A percentile compares a stretch with the other conserved stretches of the same genome.
phyloP scores from a whole-genome alignment of 2,113 vertebrate species.

The Nesospiza acunhae region DNA sequence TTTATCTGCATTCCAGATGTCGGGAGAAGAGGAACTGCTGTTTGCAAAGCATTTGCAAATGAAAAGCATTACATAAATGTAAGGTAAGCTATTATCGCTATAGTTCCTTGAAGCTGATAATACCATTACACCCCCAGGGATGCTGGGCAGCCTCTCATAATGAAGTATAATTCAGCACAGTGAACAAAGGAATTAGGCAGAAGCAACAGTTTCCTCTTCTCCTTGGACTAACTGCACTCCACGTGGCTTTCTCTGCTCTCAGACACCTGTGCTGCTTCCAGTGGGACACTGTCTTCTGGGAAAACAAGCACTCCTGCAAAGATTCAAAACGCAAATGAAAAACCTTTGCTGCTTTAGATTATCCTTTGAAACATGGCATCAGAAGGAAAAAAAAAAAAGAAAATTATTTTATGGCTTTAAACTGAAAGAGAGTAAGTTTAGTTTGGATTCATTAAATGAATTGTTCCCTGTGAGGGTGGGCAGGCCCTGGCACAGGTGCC shows the following conservation, averaged over 20 bases:
- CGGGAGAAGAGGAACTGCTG: neutral
- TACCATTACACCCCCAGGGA: neutral
- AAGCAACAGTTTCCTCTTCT: neutral
- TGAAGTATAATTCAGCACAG: neutral
- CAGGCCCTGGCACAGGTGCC: neutral
- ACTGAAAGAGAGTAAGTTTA: neutral
- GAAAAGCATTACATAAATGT: neutral
- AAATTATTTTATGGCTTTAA: neutral
- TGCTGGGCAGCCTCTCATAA: neutral
- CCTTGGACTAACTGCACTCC: neutral
- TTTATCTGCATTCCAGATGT: neutral
- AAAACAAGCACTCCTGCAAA: neutral
- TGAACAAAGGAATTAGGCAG: neutral
- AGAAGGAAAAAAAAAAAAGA: too few species aligned
- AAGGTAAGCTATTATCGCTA: neutral
- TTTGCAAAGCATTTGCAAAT: neutral
- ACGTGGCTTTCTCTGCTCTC: neutral
- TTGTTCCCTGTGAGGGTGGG: accelerated
- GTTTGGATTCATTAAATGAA: neutral
- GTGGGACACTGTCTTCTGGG: neutral
- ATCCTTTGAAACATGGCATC: neutral
- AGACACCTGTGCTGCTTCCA: neutral
- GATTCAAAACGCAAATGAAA: neutral
- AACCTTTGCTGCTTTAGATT: neutral
- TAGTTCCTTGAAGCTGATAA: neutral